Evolutionary conservation across 2,888 invertebrate genomes (phyloP).

Genomic region (Hirtodrosophila confusa): DNA sequence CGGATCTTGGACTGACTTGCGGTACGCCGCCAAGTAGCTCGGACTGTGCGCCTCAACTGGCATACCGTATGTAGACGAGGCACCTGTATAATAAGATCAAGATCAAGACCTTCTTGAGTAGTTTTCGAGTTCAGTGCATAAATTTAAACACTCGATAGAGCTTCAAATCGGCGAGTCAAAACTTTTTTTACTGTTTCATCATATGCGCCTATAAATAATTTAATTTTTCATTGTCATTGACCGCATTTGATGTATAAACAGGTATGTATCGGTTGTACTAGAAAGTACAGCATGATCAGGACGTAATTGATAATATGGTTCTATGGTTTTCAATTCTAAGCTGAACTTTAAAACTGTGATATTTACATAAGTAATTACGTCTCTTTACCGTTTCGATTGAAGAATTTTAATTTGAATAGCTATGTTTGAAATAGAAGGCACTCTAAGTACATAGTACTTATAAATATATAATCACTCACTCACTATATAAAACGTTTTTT

Average conservation of each 20-base stretch:
- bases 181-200: no score
- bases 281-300: slow-evolving; percentile 27
- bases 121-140: slow-evolving; percentile 35
- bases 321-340: slow-evolving; percentile 9
- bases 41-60: slow-evolving; percentile 82
- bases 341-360: slow-evolving; percentile 13
- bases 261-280: slow-evolving; percentile 7
- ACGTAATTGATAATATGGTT: slow-evolving; percentile 16
- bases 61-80: slow-evolving; percentile 54
- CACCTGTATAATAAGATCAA: slow-evolving; percentile 35
- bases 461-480: no score
- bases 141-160: no score
- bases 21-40: slow-evolving; percentile 87
- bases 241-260: no score
- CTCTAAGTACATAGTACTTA: background rate
- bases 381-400: background rate
- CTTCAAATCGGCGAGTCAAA: no score
- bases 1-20: slow-evolving; percentile 90
- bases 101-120: slow-evolving; percentile 13
- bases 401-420: background rate
- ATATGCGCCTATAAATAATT: no score
- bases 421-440: background rate
- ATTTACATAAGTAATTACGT: slow-evolving; percentile 2
- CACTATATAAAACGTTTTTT: no score
- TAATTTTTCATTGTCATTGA: background rate